phyloP scores from a whole-genome alignment of 2,888 invertebrate genomes.

The Acanthoscelides obtectus region DNA sequence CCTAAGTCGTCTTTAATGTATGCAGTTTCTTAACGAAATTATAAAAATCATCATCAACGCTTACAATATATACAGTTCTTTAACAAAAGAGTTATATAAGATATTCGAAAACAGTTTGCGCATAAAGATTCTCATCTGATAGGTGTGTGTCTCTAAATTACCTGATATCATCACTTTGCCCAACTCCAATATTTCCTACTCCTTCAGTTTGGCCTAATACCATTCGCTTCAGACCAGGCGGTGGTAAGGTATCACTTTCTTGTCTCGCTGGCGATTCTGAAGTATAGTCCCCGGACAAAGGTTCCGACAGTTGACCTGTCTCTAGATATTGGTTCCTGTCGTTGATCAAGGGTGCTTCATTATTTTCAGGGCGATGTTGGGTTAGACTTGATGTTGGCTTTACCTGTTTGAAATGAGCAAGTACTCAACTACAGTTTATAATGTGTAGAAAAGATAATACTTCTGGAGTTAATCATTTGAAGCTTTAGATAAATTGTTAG shows the following conservation, averaged over 20 bases:
- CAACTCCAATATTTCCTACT: slow-evolving; percentile 45
- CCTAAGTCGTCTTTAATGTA: no score
- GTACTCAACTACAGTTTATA: no score
- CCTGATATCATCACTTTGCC: slow-evolving; percentile 34
- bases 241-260: slow-evolving; percentile 52
- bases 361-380: slow-evolving; percentile 50
- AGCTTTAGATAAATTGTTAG: no score
- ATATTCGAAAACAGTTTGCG: no score
- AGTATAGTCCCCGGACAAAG: slow-evolving; percentile 35
- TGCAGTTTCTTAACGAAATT: no score
- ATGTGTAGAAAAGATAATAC: no score
- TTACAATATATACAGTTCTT: no score
- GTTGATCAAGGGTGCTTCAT: slow-evolving; percentile 59
- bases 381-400: slow-evolving; percentile 13
- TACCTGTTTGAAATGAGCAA: background rate
- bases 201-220: slow-evolving; percentile 62
- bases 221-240: slow-evolving; percentile 61
- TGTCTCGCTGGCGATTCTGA: slow-evolving; percentile 4
- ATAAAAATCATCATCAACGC: no score
- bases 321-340: slow-evolving; percentile 74
- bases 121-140: no score
- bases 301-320: slow-evolving; percentile 67
- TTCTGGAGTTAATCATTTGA: no score
- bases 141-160: background rate
- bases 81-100: no score